Conservation (phyloP, 2,888 invertebrate genomes). For the Drosophila emarginata region DNA sequence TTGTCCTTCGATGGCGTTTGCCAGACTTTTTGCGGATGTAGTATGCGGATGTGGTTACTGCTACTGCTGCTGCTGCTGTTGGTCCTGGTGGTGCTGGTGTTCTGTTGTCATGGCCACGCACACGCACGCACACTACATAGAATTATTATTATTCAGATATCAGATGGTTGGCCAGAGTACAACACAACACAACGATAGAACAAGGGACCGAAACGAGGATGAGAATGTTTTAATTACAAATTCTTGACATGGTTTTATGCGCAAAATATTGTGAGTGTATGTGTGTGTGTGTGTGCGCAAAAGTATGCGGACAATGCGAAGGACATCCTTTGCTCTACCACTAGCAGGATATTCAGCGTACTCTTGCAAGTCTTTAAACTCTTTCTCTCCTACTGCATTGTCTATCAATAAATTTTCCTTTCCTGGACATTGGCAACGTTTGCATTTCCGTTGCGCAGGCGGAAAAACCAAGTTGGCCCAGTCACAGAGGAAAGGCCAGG, state of each 20-base stretch:
- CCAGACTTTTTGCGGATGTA: not conserved
- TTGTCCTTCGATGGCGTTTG: not conserved
- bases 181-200: not conserved
- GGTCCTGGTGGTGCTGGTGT: too few relatives aligned
- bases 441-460: constrained; percentile 56
- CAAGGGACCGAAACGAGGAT: constrained; percentile 21
- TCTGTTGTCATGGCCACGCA: constrained; percentile 34
- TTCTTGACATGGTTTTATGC: constrained; percentile 52
- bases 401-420: constrained; percentile 63
- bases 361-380: constrained; percentile 42
- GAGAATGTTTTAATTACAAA: constrained; percentile 71
- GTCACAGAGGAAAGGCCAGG: constrained; percentile 26
- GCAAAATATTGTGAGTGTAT: constrained; percentile 24
- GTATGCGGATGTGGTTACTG: not conserved
- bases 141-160: constrained; percentile 14
- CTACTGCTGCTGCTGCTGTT: not conserved
- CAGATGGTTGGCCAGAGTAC: not conserved
- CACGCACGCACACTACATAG: constrained; percentile 10
- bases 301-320: constrained; percentile 39
- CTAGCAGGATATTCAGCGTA: not conserved
- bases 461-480: constrained; percentile 33
- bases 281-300: constrained; percentile 31
- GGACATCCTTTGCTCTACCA: too few relatives aligned
- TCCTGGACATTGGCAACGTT: constrained; percentile 42
- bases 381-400: constrained; percentile 17